Percentiles rank a stretch among this genome's conserved stretches.
These are phyloP conservation scores for Phaethon lepturus DNA, from an alignment of 2,113 vertebrate genomes.

Conservation along the genomic window DNA sequence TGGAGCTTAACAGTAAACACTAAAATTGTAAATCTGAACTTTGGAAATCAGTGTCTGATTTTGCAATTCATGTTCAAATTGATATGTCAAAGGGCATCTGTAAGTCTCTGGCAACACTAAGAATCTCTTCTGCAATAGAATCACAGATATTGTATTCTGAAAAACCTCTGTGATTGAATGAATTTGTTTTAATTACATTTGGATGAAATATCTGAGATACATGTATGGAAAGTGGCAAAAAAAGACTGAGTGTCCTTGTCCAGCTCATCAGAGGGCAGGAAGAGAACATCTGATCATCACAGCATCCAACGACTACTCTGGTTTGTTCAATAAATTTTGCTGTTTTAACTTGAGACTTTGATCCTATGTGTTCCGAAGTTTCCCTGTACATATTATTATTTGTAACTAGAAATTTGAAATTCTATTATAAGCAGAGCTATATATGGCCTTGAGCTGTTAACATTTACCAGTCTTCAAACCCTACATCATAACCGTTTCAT, in stretches of 20 bases:
- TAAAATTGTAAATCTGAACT: neutral
- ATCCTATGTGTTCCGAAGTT: neutral
- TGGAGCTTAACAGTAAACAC: neutral
- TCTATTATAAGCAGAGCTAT: neutral
- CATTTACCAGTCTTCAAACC: neutral
- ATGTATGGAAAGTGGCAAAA: neutral
- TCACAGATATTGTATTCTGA: neutral
- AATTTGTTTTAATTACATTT: neutral
- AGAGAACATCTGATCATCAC: neutral
- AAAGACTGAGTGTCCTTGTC: neutral
- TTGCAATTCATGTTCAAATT: neutral
- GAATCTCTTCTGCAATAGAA: neutral
- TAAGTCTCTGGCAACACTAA: neutral
- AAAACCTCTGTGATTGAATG: neutral
- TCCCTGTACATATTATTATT: neutral
- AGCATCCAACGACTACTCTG: neutral
- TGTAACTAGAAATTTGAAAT: neutral
- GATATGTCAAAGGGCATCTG: neutral
- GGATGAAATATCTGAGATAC: neutral
- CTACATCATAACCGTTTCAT: neutral
- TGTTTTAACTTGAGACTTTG: neutral
- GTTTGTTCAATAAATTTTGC: neutral
- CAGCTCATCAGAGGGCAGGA: neutral
- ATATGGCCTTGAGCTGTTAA: fast-evolving
- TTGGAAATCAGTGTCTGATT: neutral